A percentile compares a stretch with the other conserved stretches of the same genome.
Evolutionary conservation across 2,888 invertebrate genomes (phyloP).

Genomic region (Eilema caniola): DNA sequence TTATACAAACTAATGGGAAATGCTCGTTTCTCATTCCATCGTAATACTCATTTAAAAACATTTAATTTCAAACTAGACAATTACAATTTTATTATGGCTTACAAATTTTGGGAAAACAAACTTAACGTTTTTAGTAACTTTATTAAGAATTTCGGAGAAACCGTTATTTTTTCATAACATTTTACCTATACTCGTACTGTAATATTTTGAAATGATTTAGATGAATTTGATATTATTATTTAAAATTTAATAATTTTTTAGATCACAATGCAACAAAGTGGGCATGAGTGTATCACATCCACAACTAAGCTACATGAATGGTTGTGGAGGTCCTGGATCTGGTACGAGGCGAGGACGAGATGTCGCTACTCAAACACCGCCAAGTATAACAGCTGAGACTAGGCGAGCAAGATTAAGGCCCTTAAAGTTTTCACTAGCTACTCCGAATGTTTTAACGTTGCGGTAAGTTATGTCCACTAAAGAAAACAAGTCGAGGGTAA

Average conservation of each 20-base stretch:
- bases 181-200: neutral
- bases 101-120: neutral
- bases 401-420: slow-evolving; percentile 74
- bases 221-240: too few species aligned
- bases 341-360: slow-evolving; percentile 82
- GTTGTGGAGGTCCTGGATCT: slow-evolving; percentile 68
- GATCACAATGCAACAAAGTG: slow-evolving; percentile 81
- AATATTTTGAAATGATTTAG: too few species aligned
- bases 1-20: slow-evolving; percentile 14
- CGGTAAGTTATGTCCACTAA: slow-evolving; percentile 59
- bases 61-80: neutral
- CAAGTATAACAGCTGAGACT: slow-evolving; percentile 91
- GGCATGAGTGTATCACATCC: slow-evolving; percentile 87
- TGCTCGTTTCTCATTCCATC: neutral
- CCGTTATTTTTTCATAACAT: neutral
- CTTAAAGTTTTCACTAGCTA: slow-evolving; percentile 71
- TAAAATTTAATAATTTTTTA: slow-evolving; percentile 32
- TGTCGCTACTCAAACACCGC: slow-evolving; percentile 91
- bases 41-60: slow-evolving; percentile 5
- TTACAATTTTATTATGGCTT: neutral
- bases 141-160: neutral
- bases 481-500: slow-evolving; percentile 7
- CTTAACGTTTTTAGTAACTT: neutral
- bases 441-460: slow-evolving; percentile 77
- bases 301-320: slow-evolving; percentile 88